These are phyloP conservation scores for Oligia latruncula DNA, from an alignment of 2,888 invertebrate genomes.

Conservation along the genomic window DNA sequence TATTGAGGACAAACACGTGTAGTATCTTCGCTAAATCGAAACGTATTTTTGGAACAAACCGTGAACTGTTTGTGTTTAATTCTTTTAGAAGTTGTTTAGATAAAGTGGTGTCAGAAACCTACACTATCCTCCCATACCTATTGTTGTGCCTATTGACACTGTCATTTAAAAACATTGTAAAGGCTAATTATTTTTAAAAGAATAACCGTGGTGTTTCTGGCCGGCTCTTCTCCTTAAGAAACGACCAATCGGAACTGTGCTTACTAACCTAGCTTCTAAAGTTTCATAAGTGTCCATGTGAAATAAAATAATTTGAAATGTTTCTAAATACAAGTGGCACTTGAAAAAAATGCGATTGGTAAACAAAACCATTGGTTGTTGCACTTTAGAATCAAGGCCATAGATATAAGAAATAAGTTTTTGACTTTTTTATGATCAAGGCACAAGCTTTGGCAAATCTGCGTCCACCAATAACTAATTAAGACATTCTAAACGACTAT, in stretches of 20 bases:
- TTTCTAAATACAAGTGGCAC: background rate
- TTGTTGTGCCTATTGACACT: background rate
- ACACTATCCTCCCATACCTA: background rate
- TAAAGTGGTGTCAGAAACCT: background rate
- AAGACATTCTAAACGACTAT: too few species aligned
- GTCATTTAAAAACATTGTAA: background rate
- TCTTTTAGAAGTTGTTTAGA: background rate
- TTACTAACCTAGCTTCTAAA: background rate
- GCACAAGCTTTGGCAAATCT: background rate
- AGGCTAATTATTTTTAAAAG: background rate
- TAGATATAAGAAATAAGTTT: too few species aligned
- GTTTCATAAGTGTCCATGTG: background rate
- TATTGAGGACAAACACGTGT: slow-evolving; percentile 9
- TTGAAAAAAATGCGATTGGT: background rate
- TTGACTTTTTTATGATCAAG: background rate
- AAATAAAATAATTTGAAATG: background rate
- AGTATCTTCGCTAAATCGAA: background rate
- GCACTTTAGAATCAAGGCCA: background rate
- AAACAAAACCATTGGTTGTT: background rate
- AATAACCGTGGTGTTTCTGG: background rate
- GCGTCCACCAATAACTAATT: too few species aligned
- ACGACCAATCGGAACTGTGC: background rate
- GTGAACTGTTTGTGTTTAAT: too few species aligned
- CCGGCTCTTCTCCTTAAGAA: background rate
- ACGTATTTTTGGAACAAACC: background rate